Conservation (phyloP, 2,888 invertebrate genomes). For the Piscicola geometra region DNA sequence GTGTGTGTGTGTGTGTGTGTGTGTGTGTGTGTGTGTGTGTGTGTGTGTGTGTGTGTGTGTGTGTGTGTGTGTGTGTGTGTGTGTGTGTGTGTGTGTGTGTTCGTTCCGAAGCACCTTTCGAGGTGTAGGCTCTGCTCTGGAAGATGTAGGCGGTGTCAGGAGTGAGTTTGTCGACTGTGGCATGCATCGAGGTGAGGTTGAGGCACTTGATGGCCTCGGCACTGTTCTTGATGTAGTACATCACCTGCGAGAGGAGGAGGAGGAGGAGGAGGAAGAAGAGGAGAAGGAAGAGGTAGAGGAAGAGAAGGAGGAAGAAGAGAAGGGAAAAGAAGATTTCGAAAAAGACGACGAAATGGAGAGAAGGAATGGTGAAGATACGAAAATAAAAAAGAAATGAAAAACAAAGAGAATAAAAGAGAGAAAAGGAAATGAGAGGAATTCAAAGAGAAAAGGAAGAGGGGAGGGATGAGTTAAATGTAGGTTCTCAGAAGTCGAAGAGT, state of each 20-base stretch:
- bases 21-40: slow-evolving; percentile 19
- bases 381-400: too few relatives aligned
- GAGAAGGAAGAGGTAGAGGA: too few relatives aligned
- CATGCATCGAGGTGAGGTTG: slow-evolving; percentile 51
- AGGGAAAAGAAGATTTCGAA: too few relatives aligned
- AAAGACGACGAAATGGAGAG: too few relatives aligned
- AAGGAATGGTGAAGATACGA: too few relatives aligned
- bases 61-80: slow-evolving; percentile 19
- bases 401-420: too few relatives aligned
- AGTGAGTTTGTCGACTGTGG: slow-evolving; percentile 63
- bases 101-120: slow-evolving; percentile 57
- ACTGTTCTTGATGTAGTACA: slow-evolving; percentile 65
- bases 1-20: slow-evolving; percentile 19
- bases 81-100: slow-evolving; percentile 19
- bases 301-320: too few relatives aligned
- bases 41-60: slow-evolving; percentile 19
- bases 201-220: slow-evolving; percentile 55
- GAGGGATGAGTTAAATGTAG: too few relatives aligned
- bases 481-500: too few relatives aligned
- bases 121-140: slow-evolving; percentile 83
- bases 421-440: too few relatives aligned
- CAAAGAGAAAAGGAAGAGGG: too few relatives aligned
- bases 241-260: slow-evolving; percentile 57
- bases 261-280: neutral
- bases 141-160: slow-evolving; percentile 90